Base-by-base conservation (phyloP, 2,888 invertebrate species). In the Lycophotia porphyrea region DNA sequence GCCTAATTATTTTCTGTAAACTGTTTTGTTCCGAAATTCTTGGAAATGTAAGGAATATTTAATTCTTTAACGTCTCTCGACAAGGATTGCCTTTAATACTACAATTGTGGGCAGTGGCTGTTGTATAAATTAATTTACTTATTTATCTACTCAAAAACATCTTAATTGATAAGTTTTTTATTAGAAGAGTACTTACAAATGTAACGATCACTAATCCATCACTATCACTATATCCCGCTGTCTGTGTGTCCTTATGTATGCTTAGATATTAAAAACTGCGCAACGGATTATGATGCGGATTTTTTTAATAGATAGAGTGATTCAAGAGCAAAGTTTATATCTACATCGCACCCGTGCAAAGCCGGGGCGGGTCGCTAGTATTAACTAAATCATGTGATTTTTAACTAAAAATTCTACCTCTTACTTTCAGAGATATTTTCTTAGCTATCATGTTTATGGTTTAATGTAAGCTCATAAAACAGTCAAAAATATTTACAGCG, bases 1-100 rank as follows among this genome's bases (percentile, higher is more conserved):
- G 15, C 0, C n/a, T 34, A 18, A 69, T 69, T 69, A 65, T 60
- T 69, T 44, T 49, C 27, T 21, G 58, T 65, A 60, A 68, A 78
- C 27, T 34, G 34, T 61, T 68, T 68, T n/a, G 36, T 21, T 13
- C 0, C 0, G 9, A 60, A 65, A 69, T 83, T 79, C 79, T 61
- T n/a, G 15, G 47, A 83, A 83, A 70, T 65, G 9, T 66, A 8
- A 52, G 11, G 24, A 9, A 39, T 34, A 66, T 27, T 34, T 15
- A 49, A 63, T 55, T 9, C 5, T 42, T 49, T 39, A 18, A 36
- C 9, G 34, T 80, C 24, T 49, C 47, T 58, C 47, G 24, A 58
- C 42, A 24, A 72, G 39, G 44, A 44, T 44, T 42, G 42, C 42
- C 52, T 49, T 31, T 18, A 60, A 39, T 60, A 60, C 15, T 31